A percentile compares a stretch with the other conserved stretches of the same genome.
Evolutionary conservation across 2,888 invertebrate species (phyloP).

Genomic region (Chrysolina americana): DNA sequence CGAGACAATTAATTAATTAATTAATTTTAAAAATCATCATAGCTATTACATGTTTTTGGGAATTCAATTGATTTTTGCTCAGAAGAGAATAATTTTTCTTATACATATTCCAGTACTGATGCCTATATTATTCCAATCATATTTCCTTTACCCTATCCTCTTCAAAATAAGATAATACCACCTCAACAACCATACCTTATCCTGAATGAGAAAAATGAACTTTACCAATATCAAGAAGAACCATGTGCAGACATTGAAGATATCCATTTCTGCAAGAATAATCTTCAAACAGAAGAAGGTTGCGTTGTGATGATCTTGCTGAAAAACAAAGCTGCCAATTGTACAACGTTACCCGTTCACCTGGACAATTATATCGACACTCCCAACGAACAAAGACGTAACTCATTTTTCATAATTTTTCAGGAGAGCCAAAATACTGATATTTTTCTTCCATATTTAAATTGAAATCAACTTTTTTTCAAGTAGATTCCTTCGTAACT

Average conservation of each 20-base stretch:
- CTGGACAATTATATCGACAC: not conserved
- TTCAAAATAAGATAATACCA: conserved; percentile 21
- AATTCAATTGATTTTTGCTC: not conserved
- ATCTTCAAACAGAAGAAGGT: conserved; percentile 3
- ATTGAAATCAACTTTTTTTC: no score
- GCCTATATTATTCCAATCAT: not conserved
- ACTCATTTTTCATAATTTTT: no score
- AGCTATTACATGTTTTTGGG: not conserved
- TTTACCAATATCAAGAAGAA: conserved; percentile 18
- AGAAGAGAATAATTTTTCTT: not conserved
- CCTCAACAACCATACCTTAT: conserved; percentile 19
- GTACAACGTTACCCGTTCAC: not conserved
- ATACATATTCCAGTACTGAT: not conserved
- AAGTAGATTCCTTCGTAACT: no score
- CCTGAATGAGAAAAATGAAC: conserved; percentile 24
- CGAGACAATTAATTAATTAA: not conserved
- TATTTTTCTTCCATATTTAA: no score
- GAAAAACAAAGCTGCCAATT: not conserved
- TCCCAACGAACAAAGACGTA: no score
- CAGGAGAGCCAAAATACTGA: no score
- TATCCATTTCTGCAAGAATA: conserved; percentile 4
- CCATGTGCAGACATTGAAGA: conserved; percentile 20
- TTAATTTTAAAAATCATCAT: not conserved
- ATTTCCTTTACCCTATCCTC: not conserved
- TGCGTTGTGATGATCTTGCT: not conserved